Percentiles rank a stretch among this genome's conserved stretches.
These are phyloP conservation scores for Xylocampa areola DNA, from an alignment of 2,888 invertebrate species.

Conservation along the genomic window DNA sequence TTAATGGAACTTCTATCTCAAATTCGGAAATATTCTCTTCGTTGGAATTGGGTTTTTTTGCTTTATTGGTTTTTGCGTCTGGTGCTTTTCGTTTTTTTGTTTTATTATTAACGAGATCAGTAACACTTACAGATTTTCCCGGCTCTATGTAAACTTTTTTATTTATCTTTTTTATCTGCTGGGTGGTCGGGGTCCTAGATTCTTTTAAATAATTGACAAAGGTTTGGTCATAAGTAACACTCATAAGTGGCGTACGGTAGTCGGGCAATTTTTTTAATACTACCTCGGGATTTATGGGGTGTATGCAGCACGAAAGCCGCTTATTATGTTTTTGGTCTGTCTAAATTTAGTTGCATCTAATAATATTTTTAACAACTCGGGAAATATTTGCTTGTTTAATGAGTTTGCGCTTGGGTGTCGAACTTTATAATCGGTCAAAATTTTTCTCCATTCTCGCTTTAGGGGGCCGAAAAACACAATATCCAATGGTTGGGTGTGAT, in stretches of 20 bases:
- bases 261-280: slow-evolving; percentile 32
- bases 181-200: slow-evolving; percentile 20
- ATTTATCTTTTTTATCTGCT: slow-evolving; percentile 21
- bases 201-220: slow-evolving; percentile 34
- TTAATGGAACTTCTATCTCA: too few species aligned
- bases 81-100: slow-evolving; percentile 24
- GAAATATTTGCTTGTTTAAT: slow-evolving; percentile 49
- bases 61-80: too few species aligned
- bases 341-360: slow-evolving; percentile 28
- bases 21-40: slow-evolving; percentile 13
- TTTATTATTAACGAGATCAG: slow-evolving; percentile 19
- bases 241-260: slow-evolving; percentile 23
- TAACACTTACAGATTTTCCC: slow-evolving; percentile 28
- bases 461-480: slow-evolving; percentile 50
- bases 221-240: slow-evolving; percentile 24
- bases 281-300: slow-evolving; percentile 17
- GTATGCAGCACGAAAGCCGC: slow-evolving; percentile 47
- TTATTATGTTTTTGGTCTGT: slow-evolving; percentile 30
- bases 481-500: slow-evolving; percentile 45
- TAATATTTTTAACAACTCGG: slow-evolving; percentile 39
- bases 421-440: slow-evolving; percentile 43
- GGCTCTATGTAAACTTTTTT: slow-evolving; percentile 27
- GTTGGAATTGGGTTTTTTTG: slow-evolving; percentile 10
- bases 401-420: slow-evolving; percentile 40
- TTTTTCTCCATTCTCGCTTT: slow-evolving; percentile 48